These are phyloP conservation scores for Peromyscus maniculatus DNA, from an alignment of 2,113 vertebrate species.

Conservation along the genomic window DNA sequence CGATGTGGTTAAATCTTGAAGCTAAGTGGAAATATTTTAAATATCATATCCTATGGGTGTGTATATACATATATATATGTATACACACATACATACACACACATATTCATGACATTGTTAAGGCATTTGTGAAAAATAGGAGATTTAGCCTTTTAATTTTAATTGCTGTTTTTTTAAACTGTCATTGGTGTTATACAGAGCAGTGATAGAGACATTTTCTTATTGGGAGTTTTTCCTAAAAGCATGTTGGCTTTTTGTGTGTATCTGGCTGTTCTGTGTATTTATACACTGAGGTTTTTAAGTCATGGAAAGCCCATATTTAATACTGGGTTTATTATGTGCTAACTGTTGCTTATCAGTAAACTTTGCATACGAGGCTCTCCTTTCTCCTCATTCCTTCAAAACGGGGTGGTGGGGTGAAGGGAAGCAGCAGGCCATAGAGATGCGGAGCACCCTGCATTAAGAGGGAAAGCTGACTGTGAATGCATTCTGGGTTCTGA, in stretches of 20 bases:
- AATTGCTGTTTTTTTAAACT: background rate
- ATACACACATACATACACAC: no score
- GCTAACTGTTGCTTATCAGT: constrained; percentile 2
- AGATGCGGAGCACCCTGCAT: background rate
- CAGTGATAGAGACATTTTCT: constrained; percentile 1
- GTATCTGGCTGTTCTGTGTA: constrained; percentile 10
- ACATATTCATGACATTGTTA: constrained; percentile 2
- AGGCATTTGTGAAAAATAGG: constrained; percentile 45
- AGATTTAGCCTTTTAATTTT: constrained; percentile 49
- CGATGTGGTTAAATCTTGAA: constrained; percentile 42
- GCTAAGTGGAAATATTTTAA: constrained; percentile 37
- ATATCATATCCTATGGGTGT: background rate
- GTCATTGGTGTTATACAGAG: background rate
- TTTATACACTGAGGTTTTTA: background rate
- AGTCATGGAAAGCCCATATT: constrained; percentile 9
- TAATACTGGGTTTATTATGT: background rate
- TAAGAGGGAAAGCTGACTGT: background rate
- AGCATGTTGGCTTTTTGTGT: background rate
- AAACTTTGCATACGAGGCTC: background rate
- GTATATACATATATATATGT: background rate
- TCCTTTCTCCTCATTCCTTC: background rate
- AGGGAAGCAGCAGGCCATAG: background rate
- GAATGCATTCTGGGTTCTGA: constrained; percentile 51
- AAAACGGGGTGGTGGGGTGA: background rate
- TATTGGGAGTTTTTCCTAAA: constrained; percentile 10